A percentile compares a stretch with the other conserved stretches of the same genome.
These are phyloP conservation scores for Mesitornis unicolor DNA, from an alignment of 2,113 vertebrate genomes.

Conservation along the genomic window DNA sequence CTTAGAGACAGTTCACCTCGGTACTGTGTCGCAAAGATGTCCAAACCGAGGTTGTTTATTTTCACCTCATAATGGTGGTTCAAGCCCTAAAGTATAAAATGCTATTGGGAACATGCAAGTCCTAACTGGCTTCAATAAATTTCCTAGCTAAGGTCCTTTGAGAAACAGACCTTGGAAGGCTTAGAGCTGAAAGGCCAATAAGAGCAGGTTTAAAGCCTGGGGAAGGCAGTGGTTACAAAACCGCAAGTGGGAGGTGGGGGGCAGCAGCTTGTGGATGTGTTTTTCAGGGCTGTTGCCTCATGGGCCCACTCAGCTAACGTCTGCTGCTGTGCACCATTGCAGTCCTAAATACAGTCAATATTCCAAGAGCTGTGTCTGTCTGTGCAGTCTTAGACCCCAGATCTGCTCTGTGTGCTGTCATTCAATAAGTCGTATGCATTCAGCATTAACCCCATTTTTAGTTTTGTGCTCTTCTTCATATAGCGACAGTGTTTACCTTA, in stretches of 20 bases:
- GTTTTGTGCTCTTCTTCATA: neutral
- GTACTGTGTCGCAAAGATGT: neutral
- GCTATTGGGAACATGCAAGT: neutral
- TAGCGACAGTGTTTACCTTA: neutral
- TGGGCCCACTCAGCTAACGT: neutral
- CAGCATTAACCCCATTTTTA: neutral
- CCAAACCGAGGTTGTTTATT: neutral
- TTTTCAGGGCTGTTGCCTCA: neutral
- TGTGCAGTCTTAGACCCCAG: neutral
- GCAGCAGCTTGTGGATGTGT: neutral
- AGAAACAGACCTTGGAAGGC: rapidly evolving
- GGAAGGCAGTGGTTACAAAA: neutral
- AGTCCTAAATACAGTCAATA: neutral
- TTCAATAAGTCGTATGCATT: rapidly evolving
- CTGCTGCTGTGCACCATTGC: neutral
- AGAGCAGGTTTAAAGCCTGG: neutral
- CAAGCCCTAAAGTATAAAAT: neutral
- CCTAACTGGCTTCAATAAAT: neutral
- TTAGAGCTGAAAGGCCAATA: neutral
- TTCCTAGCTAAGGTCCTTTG: neutral
- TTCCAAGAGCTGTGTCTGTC: neutral
- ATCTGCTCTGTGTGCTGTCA: neutral
- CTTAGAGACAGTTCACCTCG: neutral
- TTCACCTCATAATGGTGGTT: neutral
- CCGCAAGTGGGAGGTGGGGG: neutral